Percentiles rank a stretch among this genome's conserved stretches.
These are phyloP conservation scores for Microctonus aethiopoides DNA, from an alignment of 2,888 invertebrate species.

Conservation along the genomic window DNA sequence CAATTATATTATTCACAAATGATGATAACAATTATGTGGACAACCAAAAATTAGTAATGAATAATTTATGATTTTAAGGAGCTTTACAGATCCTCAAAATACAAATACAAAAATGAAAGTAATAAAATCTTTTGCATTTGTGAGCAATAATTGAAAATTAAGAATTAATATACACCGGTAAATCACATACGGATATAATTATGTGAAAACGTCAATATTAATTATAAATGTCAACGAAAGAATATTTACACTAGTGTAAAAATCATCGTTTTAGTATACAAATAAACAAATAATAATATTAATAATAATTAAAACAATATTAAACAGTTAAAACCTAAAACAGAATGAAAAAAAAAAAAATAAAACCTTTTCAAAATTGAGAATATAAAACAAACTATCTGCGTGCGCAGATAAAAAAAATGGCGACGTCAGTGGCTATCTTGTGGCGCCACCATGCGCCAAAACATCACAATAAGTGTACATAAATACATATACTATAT, in stretches of 20 bases:
- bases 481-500: too few relatives aligned
- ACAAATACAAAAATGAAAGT: neutral
- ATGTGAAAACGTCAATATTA: constrained; percentile 15
- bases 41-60: neutral
- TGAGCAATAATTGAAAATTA: constrained; percentile 14
- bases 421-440: neutral
- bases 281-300: neutral
- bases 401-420: too few relatives aligned
- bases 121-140: constrained; percentile 7
- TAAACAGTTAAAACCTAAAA: too few relatives aligned
- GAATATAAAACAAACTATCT: too few relatives aligned
- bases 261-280: constrained; percentile 49
- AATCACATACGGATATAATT: neutral
- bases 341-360: too few relatives aligned
- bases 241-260: constrained; percentile 41
- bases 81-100: neutral
- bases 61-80: constrained; percentile 10
- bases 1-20: constrained; percentile 20
- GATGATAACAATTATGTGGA: constrained; percentile 28
- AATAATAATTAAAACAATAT: neutral
- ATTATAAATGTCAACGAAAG: constrained; percentile 2
- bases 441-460: neutral
- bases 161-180: constrained; percentile 7
- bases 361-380: neutral
- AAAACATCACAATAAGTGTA: neutral